phyloP scores from a whole-genome alignment of 2,113 vertebrate species.

The Cyrtonyx montezumae region DNA sequence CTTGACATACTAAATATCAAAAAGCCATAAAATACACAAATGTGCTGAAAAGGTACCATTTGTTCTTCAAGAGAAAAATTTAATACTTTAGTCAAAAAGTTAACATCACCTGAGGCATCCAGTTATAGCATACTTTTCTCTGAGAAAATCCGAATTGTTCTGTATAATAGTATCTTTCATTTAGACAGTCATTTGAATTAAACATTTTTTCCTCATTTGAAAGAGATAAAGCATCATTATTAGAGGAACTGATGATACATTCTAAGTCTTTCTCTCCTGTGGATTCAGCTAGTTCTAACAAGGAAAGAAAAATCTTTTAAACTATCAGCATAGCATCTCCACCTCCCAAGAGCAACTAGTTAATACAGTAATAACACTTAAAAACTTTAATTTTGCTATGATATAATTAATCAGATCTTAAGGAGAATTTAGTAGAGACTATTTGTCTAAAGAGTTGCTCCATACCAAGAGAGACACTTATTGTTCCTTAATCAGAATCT shows the following conservation, averaged over 20 bases:
- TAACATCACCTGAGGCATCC: not conserved
- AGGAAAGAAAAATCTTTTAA: not conserved
- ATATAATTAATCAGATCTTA: not conserved
- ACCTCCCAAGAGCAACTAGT: not conserved
- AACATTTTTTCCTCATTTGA: constrained; percentile 17
- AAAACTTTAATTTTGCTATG: not conserved
- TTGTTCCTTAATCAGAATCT: not conserved
- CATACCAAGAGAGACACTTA: not conserved
- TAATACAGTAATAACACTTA: not conserved
- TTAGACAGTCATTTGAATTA: constrained; percentile 29
- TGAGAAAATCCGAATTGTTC: not conserved
- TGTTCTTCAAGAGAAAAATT: not conserved
- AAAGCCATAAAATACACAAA: not conserved
- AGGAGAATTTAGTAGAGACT: not conserved
- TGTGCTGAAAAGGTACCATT: not conserved
- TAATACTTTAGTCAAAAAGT: not conserved
- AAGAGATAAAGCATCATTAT: constrained; percentile 33
- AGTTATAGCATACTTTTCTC: not conserved
- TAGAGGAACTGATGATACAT: not conserved
- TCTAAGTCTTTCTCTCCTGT: constrained; percentile 29
- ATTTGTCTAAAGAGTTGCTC: not conserved
- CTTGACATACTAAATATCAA: not conserved
- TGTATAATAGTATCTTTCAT: not conserved
- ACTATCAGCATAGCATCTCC: not conserved
- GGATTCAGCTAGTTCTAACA: not conserved